Evolutionary conservation across 2,888 invertebrate genomes (phyloP), one percentile per base, ranked within the genome.

Genomic region (Lepeophtheirus nordmannii): DNA sequence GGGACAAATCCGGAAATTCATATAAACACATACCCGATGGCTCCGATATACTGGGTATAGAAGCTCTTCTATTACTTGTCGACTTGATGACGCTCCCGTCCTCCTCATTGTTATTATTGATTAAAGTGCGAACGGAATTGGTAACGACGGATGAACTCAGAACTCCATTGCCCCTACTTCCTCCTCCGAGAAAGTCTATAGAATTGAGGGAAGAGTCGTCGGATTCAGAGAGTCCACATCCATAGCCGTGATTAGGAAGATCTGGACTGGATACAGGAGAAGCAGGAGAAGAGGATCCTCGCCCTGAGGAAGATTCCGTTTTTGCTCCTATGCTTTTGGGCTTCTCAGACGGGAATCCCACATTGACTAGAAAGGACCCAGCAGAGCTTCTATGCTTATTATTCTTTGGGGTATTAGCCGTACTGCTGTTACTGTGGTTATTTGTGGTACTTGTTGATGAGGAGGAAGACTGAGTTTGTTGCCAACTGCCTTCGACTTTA

Each of bases 161-260:
- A 30, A 30, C 30, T 30, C 30, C 30, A 30, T 30, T 30, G 30
- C 30, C 7, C 30, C 30, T 30, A 8, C 53, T 67, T 53, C 63
- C 68, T 20, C 68, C 68, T 11, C 77, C 75, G 73, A 89, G 89
- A 70, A 89, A 78, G 72, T 90, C 91, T 67, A 90, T 86, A 69
- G 91, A 91, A 75, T 93, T 96, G 68, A 94, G 80, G 67, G 90
- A 91, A 67, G 90, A 90, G 74, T 90, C 90, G 73, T 92, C 53
- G 2, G 53, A 46, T 17, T 46, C 53, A 46, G 53, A 46, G 2
- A 46, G 53, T 30, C 30, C 30, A 30, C 30, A 5, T 30, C 30
- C 30, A 7, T 30, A 30, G 17, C 53, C 1, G 5, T n/a, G 53
- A 17, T 17, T 46, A 17, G 53, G 73, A 69, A 63, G 11, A 65